Percentiles rank a stretch among this genome's conserved stretches.
Evolutionary conservation across 1,140 invertebrate species (phyloP).

Genomic region (Lineus longissimus): DNA sequence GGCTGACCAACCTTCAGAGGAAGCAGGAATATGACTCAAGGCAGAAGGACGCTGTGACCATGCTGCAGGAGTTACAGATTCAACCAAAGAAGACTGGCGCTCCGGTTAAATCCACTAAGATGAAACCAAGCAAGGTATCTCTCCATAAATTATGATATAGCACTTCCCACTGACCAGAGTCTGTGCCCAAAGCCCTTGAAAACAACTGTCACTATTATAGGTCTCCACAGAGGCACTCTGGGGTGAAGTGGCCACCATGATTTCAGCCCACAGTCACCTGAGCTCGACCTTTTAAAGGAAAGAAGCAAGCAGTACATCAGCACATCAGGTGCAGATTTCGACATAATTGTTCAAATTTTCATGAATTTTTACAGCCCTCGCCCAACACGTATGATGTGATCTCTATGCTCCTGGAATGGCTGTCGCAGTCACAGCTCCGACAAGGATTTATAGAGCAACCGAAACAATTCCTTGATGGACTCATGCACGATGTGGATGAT

Average conservation of each 20-base stretch:
- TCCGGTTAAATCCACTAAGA: neutral
- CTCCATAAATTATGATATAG: too few relatives aligned
- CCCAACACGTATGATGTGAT: constrained; percentile 30
- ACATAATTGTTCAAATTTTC: too few relatives aligned
- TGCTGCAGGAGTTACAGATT: too few relatives aligned
- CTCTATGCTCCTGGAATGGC: constrained; percentile 43
- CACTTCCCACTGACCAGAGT: too few relatives aligned
- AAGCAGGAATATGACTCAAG: constrained; percentile 42
- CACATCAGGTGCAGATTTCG: too few relatives aligned
- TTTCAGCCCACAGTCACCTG: too few relatives aligned
- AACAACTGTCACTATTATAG: too few relatives aligned
- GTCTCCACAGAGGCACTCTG: too few relatives aligned
- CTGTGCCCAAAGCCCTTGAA: too few relatives aligned
- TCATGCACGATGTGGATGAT: constrained; percentile 17
- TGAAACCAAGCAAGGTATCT: too few relatives aligned
- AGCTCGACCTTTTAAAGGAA: neutral
- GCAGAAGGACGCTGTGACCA: constrained; percentile 28
- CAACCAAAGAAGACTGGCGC: neutral
- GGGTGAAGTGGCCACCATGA: too few relatives aligned
- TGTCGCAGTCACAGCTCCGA: constrained; percentile 43
- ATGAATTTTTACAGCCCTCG: neutral
- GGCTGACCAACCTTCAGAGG: constrained; percentile 44
- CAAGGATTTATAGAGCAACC: constrained; percentile 37
- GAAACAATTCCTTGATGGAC: constrained; percentile 33
- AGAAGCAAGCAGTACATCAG: neutral